phyloP scores from a whole-genome alignment of 30 jellyfish, hydroid and myxozoan species.

The Clytia hemisphaerica region DNA sequence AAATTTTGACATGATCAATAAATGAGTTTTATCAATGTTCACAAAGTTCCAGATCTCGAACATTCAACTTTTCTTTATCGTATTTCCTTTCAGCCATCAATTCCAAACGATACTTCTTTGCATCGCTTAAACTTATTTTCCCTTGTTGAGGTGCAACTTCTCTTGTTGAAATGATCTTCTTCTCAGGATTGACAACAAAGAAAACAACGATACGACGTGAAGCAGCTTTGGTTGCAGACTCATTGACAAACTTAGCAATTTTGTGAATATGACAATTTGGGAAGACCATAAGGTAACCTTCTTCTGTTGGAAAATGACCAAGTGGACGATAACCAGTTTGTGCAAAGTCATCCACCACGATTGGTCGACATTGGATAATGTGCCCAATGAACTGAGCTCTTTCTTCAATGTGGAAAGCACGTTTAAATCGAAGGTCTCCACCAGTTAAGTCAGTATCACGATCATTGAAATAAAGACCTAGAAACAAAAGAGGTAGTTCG shows the following conservation, averaged over 20 bases:
- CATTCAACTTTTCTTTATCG: conserved; percentile 54
- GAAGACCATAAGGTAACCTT: conserved; percentile 54
- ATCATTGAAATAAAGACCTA: conserved; percentile 58
- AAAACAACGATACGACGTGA: conserved; percentile 64
- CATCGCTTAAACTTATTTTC: conserved; percentile 17
- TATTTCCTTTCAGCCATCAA: conserved; percentile 65
- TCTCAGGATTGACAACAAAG: conserved; percentile 63
- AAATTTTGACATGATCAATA: no score
- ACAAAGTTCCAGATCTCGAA: conserved; percentile 66
- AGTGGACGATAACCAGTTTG: conserved; percentile 53
- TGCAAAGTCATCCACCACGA: conserved; percentile 38
- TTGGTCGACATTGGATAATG: conserved; percentile 50
- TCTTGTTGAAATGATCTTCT: conserved; percentile 50
- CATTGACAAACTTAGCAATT: conserved; percentile 42
- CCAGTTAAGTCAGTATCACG: conserved; percentile 43
- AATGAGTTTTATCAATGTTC: conserved; percentile 54
- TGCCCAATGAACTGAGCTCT: conserved; percentile 28
- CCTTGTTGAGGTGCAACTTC: conserved; percentile 62
- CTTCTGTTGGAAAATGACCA: conserved; percentile 57
- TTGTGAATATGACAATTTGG: conserved; percentile 79
- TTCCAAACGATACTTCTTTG: conserved; percentile 50
- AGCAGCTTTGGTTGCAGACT: conserved; percentile 30
- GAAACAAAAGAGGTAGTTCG: no score
- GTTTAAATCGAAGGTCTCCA: conserved; percentile 59
- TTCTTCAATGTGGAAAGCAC: conserved; percentile 52